Evolutionary conservation across 1,140 invertebrate genomes (phyloP).

Genomic region (Bombus turneri): DNA sequence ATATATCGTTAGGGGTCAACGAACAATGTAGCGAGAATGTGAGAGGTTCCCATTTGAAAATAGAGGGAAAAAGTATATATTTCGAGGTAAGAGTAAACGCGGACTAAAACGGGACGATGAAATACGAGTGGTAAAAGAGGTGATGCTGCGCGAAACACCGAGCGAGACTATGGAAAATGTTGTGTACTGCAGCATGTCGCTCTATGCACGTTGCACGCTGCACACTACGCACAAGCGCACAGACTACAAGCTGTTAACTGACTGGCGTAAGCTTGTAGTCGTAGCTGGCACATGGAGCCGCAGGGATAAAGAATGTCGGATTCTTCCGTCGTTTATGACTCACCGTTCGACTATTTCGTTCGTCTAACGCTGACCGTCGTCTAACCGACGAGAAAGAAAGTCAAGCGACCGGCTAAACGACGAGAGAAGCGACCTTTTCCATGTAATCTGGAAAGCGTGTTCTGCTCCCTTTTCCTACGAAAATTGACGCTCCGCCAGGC

Average conservation of each 20-base stretch:
- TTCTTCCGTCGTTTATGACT: slow-evolving; percentile 50
- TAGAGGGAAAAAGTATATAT: not conserved
- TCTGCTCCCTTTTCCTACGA: not conserved
- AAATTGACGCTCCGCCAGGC: not conserved
- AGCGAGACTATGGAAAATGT: slow-evolving; percentile 16
- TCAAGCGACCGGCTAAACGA: not conserved
- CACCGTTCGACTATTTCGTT: slow-evolving; percentile 46
- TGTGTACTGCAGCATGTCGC: not conserved
- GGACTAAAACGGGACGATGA: not conserved
- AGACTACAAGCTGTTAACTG: not conserved
- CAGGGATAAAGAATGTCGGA: slow-evolving; percentile 29
- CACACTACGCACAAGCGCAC: not conserved
- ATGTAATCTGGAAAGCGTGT: not conserved
- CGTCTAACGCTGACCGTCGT: slow-evolving; percentile 21
- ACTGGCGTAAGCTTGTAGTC: not conserved
- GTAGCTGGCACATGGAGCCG: not conserved
- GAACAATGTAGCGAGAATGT: not conserved
- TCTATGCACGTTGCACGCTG: not conserved
- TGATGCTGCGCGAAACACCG: not conserved
- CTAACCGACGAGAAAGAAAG: slow-evolving; percentile 21
- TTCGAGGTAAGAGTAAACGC: not conserved
- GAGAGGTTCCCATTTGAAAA: not conserved
- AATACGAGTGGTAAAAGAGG: not conserved
- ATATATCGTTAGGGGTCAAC: not conserved
- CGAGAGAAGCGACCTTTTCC: slow-evolving; percentile 8